These are phyloP conservation scores for Junonia oenone DNA, from an alignment of 2,888 invertebrate genomes.

Conservation along the genomic window DNA sequence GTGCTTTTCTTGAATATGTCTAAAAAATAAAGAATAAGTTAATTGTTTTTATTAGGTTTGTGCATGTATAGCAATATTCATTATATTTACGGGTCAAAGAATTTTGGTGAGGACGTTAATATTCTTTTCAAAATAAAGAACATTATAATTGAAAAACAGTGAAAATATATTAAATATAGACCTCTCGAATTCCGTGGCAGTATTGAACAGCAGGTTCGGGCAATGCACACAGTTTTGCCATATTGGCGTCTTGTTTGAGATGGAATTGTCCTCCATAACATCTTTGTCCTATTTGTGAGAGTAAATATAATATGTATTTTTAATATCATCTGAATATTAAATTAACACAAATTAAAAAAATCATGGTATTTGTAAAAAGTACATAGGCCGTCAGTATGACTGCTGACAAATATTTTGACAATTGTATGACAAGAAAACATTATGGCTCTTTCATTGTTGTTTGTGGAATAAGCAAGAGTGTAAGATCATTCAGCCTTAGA, in stretches of 20 bases:
- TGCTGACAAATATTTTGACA: conserved; percentile 2
- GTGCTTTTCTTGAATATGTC: conserved; percentile 89
- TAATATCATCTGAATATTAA: conserved; percentile 32
- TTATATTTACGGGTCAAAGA: background rate
- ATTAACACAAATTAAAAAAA: conserved; percentile 20
- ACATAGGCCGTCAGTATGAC: conserved; percentile 17
- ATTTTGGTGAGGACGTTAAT: background rate
- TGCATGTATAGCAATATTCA: background rate
- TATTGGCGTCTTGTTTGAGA: conserved; percentile 56
- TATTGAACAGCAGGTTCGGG: conserved; percentile 77
- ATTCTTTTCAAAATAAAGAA: background rate
- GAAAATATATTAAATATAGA: conserved; percentile 41
- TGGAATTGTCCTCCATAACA: conserved; percentile 73
- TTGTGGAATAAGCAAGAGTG: no score
- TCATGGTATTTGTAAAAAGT: conserved; percentile 26
- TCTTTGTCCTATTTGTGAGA: conserved; percentile 41
- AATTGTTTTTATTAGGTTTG: background rate
- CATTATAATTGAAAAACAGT: background rate
- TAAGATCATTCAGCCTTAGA: no score
- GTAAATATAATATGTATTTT: conserved; percentile 20
- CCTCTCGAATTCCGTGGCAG: conserved; percentile 81
- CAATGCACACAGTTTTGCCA: conserved; percentile 83
- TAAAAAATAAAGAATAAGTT: conserved; percentile 53
- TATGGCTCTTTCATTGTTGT: no score
- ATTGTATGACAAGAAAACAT: background rate